These are phyloP conservation scores for Apodemus agrarius DNA, from an alignment of 2,797 vertebrate genomes.

Conservation along the genomic window DNA sequence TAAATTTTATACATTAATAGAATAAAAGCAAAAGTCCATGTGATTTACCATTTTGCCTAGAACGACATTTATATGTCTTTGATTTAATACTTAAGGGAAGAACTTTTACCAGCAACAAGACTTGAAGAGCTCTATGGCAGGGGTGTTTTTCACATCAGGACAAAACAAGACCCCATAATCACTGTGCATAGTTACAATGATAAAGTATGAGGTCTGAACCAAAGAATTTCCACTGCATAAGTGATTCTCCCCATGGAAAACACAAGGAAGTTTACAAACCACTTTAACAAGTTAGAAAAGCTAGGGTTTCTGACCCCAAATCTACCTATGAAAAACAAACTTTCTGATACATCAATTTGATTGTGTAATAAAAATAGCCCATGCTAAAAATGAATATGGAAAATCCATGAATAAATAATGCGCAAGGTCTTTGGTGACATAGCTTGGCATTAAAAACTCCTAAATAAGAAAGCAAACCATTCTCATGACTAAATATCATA, in stretches of 20 bases:
- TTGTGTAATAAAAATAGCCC: conserved; percentile 22
- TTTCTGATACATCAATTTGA: conserved; percentile 1
- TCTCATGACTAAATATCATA: conserved; percentile 29
- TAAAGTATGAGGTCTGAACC: conserved; percentile 18
- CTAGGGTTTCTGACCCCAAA: background rate
- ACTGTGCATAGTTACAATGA: conserved; percentile 3
- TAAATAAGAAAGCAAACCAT: conserved; percentile 40
- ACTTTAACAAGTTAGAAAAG: conserved; percentile 43
- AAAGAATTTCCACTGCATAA: background rate
- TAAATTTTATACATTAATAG: conserved; percentile 18
- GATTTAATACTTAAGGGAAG: conserved; percentile 25
- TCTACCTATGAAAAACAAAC: conserved; percentile 19
- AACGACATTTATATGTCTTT: background rate
- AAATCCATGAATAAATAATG: conserved; percentile 21
- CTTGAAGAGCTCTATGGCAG: conserved; percentile 38
- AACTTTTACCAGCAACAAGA: conserved; percentile 8
- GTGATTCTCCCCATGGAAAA: conserved; percentile 23
- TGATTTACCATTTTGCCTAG: background rate
- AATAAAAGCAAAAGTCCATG: conserved; percentile 30
- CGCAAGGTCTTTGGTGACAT: background rate
- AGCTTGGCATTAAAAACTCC: background rate
- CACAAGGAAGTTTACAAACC: conserved; percentile 13
- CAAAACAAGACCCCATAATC: conserved; percentile 12
- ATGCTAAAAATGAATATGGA: background rate
- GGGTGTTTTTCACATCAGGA: conserved; percentile 12